Conservation (phyloP, 2,113 vertebrate genomes). For the Actenoides lindsayi region DNA sequence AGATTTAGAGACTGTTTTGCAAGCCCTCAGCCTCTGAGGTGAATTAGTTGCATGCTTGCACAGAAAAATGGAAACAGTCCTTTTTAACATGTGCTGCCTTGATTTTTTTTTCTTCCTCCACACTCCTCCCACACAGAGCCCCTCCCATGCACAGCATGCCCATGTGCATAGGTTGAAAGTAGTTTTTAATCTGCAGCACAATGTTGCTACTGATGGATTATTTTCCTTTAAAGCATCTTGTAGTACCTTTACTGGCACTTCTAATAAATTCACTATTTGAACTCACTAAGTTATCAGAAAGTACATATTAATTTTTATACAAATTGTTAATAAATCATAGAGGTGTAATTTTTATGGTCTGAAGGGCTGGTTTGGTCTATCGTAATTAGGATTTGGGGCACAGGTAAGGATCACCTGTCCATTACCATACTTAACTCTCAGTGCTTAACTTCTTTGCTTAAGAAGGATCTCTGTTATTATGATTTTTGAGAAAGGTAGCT, state of each 20-base stretch:
- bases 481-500: background rate
- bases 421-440: background rate
- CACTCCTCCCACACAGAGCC: background rate
- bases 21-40: constrained; percentile 3
- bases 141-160: background rate
- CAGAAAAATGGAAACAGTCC: background rate
- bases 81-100: background rate
- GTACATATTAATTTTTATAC: background rate
- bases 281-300: background rate
- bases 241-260: background rate
- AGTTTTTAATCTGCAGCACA: background rate
- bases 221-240: background rate
- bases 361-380: background rate
- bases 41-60: constrained; percentile 37
- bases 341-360: background rate
- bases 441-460: background rate
- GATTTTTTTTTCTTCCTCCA: background rate
- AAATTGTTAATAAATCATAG: background rate
- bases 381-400: background rate
- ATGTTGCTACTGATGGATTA: background rate
- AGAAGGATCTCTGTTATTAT: background rate
- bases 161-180: background rate
- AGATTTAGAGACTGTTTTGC: constrained; percentile 59
- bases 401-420: background rate
- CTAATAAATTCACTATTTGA: background rate